Evolutionary conservation across 1,140 invertebrate genomes (phyloP), one percentile per base, ranked within the genome.

Genomic region (Drosophila ficusphila): DNA sequence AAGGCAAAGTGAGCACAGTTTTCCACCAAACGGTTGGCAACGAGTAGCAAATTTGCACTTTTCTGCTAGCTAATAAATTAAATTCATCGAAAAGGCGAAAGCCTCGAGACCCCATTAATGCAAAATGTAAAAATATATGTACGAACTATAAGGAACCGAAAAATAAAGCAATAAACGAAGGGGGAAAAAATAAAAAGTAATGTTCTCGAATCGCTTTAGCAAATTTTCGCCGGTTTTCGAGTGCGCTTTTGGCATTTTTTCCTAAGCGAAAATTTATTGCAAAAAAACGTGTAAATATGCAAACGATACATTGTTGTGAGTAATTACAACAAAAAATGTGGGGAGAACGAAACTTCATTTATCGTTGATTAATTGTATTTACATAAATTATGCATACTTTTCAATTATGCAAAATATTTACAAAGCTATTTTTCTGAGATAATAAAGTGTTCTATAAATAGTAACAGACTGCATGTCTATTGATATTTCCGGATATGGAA

Each of bases 221-320:
- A 75, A 75, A 70, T 79, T 52, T 67, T 34, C 12, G 48, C 49
- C 54, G 48, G 53, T 44, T 54, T 75, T 23, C 36, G 60, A 71
- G 38, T 39, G 42, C 53, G 41, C 60, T 52, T 34, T 67, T 71
- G 31, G 44, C 57, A 56, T 46, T 68, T 73, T 67, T 18, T 36
- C 9, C 14, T 21, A 36, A 23, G 23, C 46, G 23, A 21, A 34
- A 76, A 77, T 82, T 88, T 78, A 88, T 82, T 18, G 64, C 47
- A 51, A 88, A 86, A 86, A 88, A 62, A 62, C 82, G 82, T 88
- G 82, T 65, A 75, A 75, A 88, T 68, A 86, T 86, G 82, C 77
- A 56, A 25, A 48, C 44, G 47, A 36, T 52, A 52, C 53, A 41
- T 38, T 79, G 58, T 41, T 47, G 33, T 39, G 14, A 27, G 27